These are phyloP conservation scores for Brachionus rubens DNA, from an alignment of 1,140 invertebrate genomes.

Conservation along the genomic window DNA sequence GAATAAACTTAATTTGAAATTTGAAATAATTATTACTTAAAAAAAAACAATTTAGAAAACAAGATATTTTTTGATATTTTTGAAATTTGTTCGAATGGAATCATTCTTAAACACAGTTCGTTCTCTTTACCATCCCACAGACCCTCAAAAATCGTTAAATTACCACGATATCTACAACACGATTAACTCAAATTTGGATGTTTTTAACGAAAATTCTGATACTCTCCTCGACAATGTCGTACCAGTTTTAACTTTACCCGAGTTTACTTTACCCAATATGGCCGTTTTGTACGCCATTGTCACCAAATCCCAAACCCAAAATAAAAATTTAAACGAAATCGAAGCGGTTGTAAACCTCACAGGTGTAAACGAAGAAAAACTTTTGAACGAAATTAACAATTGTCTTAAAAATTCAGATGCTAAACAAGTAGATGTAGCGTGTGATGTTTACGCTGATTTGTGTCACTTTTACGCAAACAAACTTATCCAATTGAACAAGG, in stretches of 20 bases:
- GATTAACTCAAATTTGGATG: not conserved
- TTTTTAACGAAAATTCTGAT: conserved; percentile 5
- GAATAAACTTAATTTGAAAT: too few relatives aligned
- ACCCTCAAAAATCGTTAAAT: conserved; percentile 1
- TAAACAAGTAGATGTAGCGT: conserved; percentile 10
- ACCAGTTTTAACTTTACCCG: conserved; percentile 17
- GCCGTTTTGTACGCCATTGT: not conserved
- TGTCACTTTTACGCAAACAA: conserved; percentile 42
- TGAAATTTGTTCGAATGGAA: too few relatives aligned
- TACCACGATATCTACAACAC: conserved; percentile 5
- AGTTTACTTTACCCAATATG: conserved; percentile 19
- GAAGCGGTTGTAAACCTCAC: not conserved
- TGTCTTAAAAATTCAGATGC: not conserved
- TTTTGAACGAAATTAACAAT: not conserved
- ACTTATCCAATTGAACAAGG: conserved; percentile 1
- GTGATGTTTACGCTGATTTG: conserved; percentile 7
- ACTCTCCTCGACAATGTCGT: conserved; percentile 23
- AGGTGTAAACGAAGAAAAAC: conserved; percentile 11
- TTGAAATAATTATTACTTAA: too few relatives aligned
- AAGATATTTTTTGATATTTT: too few relatives aligned
- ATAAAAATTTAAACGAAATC: not conserved
- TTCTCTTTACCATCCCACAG: not conserved
- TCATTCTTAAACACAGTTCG: not conserved
- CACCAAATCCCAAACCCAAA: not conserved
- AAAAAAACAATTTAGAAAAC: too few relatives aligned